These are phyloP conservation scores for Cenopis cana DNA, from an alignment of 2,888 invertebrate genomes.

Conservation along the genomic window DNA sequence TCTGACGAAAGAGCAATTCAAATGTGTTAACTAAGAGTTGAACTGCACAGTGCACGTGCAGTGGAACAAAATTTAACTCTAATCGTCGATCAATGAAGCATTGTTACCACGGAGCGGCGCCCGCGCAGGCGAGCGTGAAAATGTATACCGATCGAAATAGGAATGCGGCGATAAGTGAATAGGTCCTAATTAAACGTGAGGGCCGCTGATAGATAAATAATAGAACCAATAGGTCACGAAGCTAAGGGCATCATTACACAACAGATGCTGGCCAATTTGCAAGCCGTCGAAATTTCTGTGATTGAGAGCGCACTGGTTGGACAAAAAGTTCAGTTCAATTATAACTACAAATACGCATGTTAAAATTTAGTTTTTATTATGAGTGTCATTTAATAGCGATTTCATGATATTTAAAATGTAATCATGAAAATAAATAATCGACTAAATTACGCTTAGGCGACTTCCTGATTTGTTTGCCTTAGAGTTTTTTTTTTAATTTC, in stretches of 20 bases:
- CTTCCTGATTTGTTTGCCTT: too few species aligned
- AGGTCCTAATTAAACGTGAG: conserved; percentile 76
- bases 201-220: conserved; percentile 68
- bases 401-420: not conserved
- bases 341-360: not conserved
- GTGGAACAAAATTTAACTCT: conserved; percentile 58
- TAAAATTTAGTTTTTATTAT: not conserved
- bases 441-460: not conserved
- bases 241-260: conserved; percentile 57
- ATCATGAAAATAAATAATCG: conserved; percentile 1
- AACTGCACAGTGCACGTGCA: conserved; percentile 46
- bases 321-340: not conserved
- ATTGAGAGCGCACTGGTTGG: conserved; percentile 58
- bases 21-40: conserved; percentile 37
- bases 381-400: not conserved
- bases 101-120: conserved; percentile 59
- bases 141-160: conserved; percentile 72
- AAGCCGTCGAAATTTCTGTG: conserved; percentile 33
- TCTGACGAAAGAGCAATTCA: conserved; percentile 27
- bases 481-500: conserved; percentile 14
- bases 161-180: conserved; percentile 78
- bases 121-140: conserved; percentile 67
- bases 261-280: conserved; percentile 56
- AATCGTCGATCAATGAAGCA: conserved; percentile 65
- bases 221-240: conserved; percentile 66